Evolutionary conservation across 1,140 invertebrate species (phyloP).

Genomic region (Drosophila elegans): DNA sequence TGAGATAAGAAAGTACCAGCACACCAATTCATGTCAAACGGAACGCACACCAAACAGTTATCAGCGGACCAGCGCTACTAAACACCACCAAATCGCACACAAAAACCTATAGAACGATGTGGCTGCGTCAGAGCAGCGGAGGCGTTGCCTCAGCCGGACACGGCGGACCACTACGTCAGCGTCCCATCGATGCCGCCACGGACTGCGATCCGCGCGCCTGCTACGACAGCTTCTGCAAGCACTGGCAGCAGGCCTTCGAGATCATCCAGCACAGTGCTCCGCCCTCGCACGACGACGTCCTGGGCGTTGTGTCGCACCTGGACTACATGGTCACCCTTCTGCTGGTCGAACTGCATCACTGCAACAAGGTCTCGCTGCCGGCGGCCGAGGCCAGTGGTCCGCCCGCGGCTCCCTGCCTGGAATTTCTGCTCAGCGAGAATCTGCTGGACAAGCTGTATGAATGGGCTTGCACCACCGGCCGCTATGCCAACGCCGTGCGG

Average conservation of each 20-base stretch:
- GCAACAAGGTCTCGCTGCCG: conserved; percentile 82
- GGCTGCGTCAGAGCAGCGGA: conserved; percentile 87
- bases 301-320: conserved; percentile 95
- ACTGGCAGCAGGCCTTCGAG: conserved; percentile 96
- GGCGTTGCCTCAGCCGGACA: conserved; percentile 54
- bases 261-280: conserved; percentile 90
- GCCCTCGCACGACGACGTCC: conserved; percentile 92
- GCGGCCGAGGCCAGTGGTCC: conserved; percentile 75
- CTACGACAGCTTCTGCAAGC: conserved; percentile 96
- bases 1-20: conserved; percentile 40
- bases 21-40: conserved; percentile 46
- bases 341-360: conserved; percentile 90
- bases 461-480: conserved; percentile 91
- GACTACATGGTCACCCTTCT: conserved; percentile 96
- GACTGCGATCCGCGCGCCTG: conserved; percentile 91
- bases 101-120: conserved; percentile 85
- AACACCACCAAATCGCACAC: conserved; percentile 23
- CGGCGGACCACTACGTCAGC: conserved; percentile 50
- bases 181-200: conserved; percentile 85
- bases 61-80: conserved; percentile 20
- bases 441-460: conserved; percentile 91
- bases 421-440: conserved; percentile 91
- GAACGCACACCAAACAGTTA: conserved; percentile 32
- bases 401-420: conserved; percentile 89
- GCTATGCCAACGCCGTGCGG: conserved; percentile 92